These are phyloP conservation scores for Oscheius sp. DNA, from an alignment of 2,888 invertebrate species.

Conservation along the genomic window DNA sequence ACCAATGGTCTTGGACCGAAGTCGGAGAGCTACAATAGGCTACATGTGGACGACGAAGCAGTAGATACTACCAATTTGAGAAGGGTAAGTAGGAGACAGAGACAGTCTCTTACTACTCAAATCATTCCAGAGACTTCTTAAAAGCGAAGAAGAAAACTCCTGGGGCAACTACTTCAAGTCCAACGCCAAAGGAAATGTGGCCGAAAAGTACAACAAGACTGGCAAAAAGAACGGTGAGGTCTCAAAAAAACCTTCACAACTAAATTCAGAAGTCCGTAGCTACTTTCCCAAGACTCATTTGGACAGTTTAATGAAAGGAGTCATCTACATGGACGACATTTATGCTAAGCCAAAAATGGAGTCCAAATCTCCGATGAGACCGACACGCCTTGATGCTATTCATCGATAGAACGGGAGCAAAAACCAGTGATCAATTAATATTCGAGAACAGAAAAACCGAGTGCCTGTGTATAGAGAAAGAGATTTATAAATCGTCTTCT, in stretches of 20 bases:
- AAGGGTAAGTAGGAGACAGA: constrained; percentile 20
- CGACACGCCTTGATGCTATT: constrained; percentile 50
- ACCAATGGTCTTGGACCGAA: constrained; percentile 45
- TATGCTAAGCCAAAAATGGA: constrained; percentile 40
- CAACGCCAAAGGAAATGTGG: constrained; percentile 77
- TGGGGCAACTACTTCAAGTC: constrained; percentile 83
- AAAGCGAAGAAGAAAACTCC: constrained; percentile 79
- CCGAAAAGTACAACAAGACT: constrained; percentile 77
- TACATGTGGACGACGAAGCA: constrained; percentile 7
- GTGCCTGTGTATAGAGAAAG: neutral
- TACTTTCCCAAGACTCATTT: constrained; percentile 60
- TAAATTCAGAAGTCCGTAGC: constrained; percentile 43
- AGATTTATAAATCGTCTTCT: neutral
- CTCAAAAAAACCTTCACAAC: neutral
- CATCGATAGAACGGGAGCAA: constrained; percentile 16
- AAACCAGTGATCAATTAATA: neutral
- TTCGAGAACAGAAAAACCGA: neutral
- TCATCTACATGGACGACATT: constrained; percentile 71
- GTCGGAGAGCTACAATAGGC: neutral
- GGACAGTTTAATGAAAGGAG: constrained; percentile 68
- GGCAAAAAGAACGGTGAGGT: constrained; percentile 36
- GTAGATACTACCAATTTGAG: constrained; percentile 22
- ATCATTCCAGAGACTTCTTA: constrained; percentile 74
- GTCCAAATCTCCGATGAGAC: constrained; percentile 45
- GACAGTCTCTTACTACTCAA: neutral